Base-by-base conservation (phyloP, 2,888 invertebrate species). In the Nycteola revayana region DNA sequence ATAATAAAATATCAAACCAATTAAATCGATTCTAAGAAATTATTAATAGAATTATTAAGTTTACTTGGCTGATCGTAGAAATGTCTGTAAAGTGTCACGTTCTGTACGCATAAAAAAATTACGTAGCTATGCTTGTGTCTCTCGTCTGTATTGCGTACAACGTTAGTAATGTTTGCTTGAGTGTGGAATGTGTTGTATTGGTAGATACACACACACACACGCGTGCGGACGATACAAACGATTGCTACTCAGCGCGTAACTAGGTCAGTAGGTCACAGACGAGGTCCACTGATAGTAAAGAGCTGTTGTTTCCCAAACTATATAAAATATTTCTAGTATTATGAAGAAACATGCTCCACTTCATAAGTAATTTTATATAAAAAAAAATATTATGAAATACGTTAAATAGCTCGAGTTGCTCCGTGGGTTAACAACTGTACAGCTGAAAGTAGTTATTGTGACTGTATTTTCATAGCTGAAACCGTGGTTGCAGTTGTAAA, bases 251-350 rank as follows among this genome's bases (percentile, higher is more conserved):
- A 69, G 74, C 69, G 87, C 89, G 90, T 86, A 92, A 90, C 86
- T 91, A 67, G 92, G 92, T 91, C 90, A 92, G 85, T 91, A 70
- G 91, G 92, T 90, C 91, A 92, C 83, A 90, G 78, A 81, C 91
- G 90, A 88, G 87, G 86, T 77, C 82, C 76, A 62, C 80, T 72
- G 79, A 78, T 78, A 77, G 69, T 56, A 60, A 34, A 51, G 65
- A 65, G 59, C 65, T 68, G 70, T 75, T 70, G 71, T 76, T 80
- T 75, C 72, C 75, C 66, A 76, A 81, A 79, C 72, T 65, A 63
- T 55, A 60, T 57, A 56, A 39, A 49, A 43, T 37, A 34, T 24
- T 28, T 14, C 14, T 14, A 14, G 14, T 3, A 14, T 14, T 14
- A 14, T 14, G 14, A 14, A 14, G 14, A 14, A 14, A 14, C 5